A percentile compares a stretch with the other conserved stretches of the same genome.
phyloP scores from a whole-genome alignment of 2,113 vertebrate genomes.

The Chloebia gouldiae region DNA sequence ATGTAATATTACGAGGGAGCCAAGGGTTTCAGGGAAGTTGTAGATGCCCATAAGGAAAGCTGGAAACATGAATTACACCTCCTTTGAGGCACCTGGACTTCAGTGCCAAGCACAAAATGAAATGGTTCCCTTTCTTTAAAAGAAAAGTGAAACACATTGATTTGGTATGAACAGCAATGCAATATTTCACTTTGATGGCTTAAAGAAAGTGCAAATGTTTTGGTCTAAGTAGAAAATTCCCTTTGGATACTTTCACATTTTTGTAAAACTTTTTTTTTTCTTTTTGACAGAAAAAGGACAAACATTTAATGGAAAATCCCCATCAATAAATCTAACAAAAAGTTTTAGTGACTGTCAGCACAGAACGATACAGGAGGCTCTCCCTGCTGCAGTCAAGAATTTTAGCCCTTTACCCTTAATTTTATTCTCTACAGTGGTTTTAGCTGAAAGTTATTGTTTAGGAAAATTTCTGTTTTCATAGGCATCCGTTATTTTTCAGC shows the following conservation, averaged over 20 bases:
- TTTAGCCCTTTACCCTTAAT: not conserved
- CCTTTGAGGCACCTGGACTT: not conserved
- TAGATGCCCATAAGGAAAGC: not conserved
- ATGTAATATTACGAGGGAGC: not conserved
- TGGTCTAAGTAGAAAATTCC: conserved; percentile 7
- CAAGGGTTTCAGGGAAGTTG: not conserved
- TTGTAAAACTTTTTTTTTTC: not conserved
- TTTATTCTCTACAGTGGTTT: not conserved
- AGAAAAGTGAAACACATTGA: not conserved
- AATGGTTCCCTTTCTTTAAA: not conserved
- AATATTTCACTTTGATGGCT: conserved; percentile 22
- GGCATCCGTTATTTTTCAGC: not conserved
- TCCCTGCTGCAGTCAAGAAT: not conserved
- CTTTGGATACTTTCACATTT: conserved; percentile 1
- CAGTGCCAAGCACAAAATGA: not conserved
- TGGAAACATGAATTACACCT: not conserved
- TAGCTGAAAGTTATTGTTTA: not conserved
- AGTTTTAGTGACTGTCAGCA: not conserved
- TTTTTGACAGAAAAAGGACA: not conserved
- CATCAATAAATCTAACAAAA: not conserved
- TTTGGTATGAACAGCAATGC: not conserved
- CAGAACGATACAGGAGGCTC: not conserved
- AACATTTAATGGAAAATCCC: conserved; percentile 16
- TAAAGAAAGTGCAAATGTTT: not conserved
- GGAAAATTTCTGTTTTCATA: not conserved